A percentile compares a stretch with the other conserved stretches of the same genome.
Evolutionary conservation across 2,797 vertebrate genomes (phyloP).

Genomic region (Melanotaenia boesemani): DNA sequence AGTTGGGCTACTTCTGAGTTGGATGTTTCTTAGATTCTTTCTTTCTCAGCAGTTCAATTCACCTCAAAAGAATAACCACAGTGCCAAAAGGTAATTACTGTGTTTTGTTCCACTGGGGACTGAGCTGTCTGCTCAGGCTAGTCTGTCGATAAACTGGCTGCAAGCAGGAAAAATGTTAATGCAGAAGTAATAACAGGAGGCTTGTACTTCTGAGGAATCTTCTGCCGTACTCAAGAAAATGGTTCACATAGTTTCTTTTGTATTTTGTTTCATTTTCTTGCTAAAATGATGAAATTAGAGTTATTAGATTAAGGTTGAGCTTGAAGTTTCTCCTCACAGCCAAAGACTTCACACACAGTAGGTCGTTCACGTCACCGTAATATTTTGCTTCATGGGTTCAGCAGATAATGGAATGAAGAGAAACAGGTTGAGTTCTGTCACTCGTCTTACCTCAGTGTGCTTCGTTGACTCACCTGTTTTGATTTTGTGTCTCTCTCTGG

Average conservation of each 20-base stretch:
- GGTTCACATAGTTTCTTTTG: not conserved
- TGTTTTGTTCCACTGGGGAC: conserved; percentile 42
- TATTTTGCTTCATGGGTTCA: conserved; percentile 16
- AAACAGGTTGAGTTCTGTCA: conserved; percentile 59
- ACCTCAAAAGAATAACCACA: conserved; percentile 21
- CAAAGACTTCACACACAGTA: conserved; percentile 28
- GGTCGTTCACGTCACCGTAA: conserved; percentile 43
- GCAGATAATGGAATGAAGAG: conserved; percentile 71
- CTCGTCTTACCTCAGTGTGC: conserved; percentile 26
- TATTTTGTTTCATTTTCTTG: conserved; percentile 11
- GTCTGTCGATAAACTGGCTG: conserved; percentile 32
- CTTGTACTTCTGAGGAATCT: conserved; percentile 29
- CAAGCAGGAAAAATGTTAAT: conserved; percentile 20
- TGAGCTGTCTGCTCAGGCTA: conserved; percentile 7
- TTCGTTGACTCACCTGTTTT: conserved; percentile 45
- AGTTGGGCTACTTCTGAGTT: conserved; percentile 5
- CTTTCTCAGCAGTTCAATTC: conserved; percentile 31
- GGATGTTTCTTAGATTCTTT: conserved; percentile 14
- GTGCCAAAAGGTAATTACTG: conserved; percentile 59
- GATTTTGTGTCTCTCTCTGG: conserved; percentile 37
- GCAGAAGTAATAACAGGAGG: conserved; percentile 6
- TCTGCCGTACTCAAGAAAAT: conserved; percentile 27
- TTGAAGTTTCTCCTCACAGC: not conserved
- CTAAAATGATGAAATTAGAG: not conserved
- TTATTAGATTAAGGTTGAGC: not conserved